Evolutionary conservation across 2,113 vertebrate species (phyloP), one percentile per base, ranked within the genome.

Genomic region (Crotalus horridus): DNA sequence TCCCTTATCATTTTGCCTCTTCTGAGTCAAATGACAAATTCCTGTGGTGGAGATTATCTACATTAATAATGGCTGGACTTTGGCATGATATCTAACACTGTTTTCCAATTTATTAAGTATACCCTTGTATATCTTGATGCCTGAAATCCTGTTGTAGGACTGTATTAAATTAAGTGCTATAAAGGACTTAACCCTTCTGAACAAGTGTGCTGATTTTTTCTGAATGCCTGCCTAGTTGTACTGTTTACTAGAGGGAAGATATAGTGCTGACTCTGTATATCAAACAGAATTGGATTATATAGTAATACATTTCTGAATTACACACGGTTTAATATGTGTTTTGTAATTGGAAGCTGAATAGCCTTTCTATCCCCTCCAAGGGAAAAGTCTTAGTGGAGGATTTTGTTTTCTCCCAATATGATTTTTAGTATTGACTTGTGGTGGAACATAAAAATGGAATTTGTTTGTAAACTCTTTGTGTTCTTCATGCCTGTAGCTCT

Each of bases 121-220:
- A 96, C 96, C 94, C 89, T 96, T 91, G 94, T 96, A 93, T 94
- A 96, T 96, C 93, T 96, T 95, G 95, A 94, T 91, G 93, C 94
- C 94, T 81, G 88, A 92, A 95, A 95, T 93, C 95, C 94, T 95
- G 90, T 91, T 96, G 95, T 96, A 95, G 97, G 96, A 96, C 95
- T 97, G 96, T 97, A 94, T 96, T 97, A 95, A 96, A 95, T 96
- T 97, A 74, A 94, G 97, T 96, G 85, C 95, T 96, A 98, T 98
- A 98, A 97, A 97, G 93, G 92, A 97, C 94, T 81, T 95, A 96
- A 96, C 96, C 94, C 96, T 97, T 96, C 95, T 90, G 94, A 97
- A 91, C 48, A 56, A 51, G 94, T 1, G 95, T 97, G 94, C 93
- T 94, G 96, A 89, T 90, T 96, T 93, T 92, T 96, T 97, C 94